These are phyloP conservation scores for Philypnodon macrostomus DNA, from an alignment of 2,797 vertebrate genomes.

Conservation along the genomic window DNA sequence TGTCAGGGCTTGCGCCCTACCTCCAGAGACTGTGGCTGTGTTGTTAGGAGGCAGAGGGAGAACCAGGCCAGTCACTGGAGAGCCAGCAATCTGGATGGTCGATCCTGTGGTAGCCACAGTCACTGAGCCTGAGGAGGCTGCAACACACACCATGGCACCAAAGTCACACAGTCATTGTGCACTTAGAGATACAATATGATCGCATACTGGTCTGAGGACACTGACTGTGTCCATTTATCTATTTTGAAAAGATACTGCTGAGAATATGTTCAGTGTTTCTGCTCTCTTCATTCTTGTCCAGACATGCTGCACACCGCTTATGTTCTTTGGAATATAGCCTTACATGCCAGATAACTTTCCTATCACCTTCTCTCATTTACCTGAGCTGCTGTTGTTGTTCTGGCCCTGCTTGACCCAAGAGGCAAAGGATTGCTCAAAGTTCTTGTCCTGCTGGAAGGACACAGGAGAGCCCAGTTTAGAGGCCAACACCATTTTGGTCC, in stretches of 20 bases:
- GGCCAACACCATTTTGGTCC: constrained; percentile 91
- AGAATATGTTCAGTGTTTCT: too few relatives aligned
- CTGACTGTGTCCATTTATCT: too few relatives aligned
- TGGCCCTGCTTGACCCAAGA: constrained; percentile 99
- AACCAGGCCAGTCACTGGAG: constrained; percentile 89
- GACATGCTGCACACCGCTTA: too few relatives aligned
- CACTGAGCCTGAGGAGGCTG: constrained; percentile 85
- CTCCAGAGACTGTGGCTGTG: constrained; percentile 91
- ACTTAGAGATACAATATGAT: too few relatives aligned
- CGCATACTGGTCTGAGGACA: too few relatives aligned
- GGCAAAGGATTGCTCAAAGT: constrained; percentile 96
- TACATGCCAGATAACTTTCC: too few relatives aligned
- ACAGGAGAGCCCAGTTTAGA: constrained; percentile 91
- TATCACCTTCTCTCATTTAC: too few relatives aligned
- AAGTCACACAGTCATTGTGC: too few relatives aligned
- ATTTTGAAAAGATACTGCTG: too few relatives aligned
- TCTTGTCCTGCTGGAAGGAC: constrained; percentile 95
- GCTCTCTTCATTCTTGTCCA: too few relatives aligned
- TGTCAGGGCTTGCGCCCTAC: constrained; percentile 73
- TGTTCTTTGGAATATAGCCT: too few relatives aligned
- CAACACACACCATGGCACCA: constrained; percentile 76
- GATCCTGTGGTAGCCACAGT: constrained; percentile 85
- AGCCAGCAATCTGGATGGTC: constrained; percentile 91
- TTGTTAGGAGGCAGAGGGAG: constrained; percentile 93
- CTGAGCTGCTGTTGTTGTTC: constrained; percentile 85